These are phyloP conservation scores for Colistium nudipinnis DNA, from an alignment of 2,113 vertebrate species.

Conservation along the genomic window DNA sequence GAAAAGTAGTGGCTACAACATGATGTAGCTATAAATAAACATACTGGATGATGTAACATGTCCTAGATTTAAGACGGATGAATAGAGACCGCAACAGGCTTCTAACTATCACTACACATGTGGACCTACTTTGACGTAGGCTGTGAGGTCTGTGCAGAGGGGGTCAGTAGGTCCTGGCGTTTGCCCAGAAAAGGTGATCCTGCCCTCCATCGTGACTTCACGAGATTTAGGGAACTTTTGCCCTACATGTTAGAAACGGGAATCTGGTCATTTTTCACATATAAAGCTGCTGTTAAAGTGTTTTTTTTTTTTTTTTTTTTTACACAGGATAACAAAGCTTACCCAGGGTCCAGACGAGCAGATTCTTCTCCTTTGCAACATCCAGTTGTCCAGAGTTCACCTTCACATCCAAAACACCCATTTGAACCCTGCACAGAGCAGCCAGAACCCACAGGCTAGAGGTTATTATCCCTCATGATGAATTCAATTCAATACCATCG, in stretches of 20 bases:
- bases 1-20: too few species aligned
- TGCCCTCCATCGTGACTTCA: slow-evolving; percentile 88
- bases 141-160: slow-evolving; percentile 86
- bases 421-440: slow-evolving; percentile 81
- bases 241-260: slow-evolving; percentile 76
- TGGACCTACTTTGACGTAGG: slow-evolving; percentile 90
- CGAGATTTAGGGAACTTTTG: slow-evolving; percentile 93
- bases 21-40: too few species aligned
- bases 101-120: neutral
- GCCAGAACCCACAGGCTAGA: neutral
- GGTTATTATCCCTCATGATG: neutral
- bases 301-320: neutral
- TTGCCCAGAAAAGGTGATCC: slow-evolving; percentile 83
- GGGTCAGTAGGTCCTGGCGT: slow-evolving; percentile 82
- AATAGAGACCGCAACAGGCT: neutral
- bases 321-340: slow-evolving; percentile 36
- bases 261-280: slow-evolving; percentile 2
- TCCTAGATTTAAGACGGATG: too few species aligned
- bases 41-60: too few species aligned
- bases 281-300: neutral
- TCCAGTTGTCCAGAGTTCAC: slow-evolving; percentile 90
- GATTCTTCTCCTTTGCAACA: slow-evolving; percentile 89
- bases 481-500: neutral
- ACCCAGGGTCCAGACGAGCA: slow-evolving; percentile 91
- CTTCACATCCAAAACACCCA: slow-evolving; percentile 87